Conservation (phyloP, 2,797 vertebrate genomes). For the Cephalopachus bancanus region DNA sequence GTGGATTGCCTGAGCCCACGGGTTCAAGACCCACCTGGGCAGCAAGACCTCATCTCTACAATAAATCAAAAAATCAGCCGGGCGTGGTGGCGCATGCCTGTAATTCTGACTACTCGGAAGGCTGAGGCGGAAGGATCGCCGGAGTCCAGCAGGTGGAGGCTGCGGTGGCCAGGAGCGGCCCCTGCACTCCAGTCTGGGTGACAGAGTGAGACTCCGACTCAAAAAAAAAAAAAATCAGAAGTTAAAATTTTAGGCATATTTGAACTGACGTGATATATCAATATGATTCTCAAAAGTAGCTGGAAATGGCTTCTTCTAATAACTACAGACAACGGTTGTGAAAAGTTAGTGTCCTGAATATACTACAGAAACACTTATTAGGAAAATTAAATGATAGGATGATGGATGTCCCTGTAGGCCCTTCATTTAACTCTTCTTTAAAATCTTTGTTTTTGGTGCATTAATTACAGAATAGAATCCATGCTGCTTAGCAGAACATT, state of each 20-base stretch:
- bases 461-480: conserved; percentile 32
- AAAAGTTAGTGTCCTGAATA: neutral
- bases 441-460: neutral
- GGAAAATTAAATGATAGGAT: neutral
- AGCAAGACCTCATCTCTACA: too few relatives aligned
- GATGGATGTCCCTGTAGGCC: neutral
- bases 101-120: too few relatives aligned
- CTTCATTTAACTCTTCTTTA: conserved; percentile 28
- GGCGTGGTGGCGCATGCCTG: too few relatives aligned
- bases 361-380: neutral
- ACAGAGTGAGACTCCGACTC: too few relatives aligned
- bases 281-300: conserved; percentile 41
- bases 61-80: too few relatives aligned
- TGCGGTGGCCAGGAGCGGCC: too few relatives aligned
- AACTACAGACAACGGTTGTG: neutral
- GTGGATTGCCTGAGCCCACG: too few relatives aligned
- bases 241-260: conserved; percentile 9
- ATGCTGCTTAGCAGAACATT: conserved; percentile 33
- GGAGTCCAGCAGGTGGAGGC: too few relatives aligned
- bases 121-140: too few relatives aligned
- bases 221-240: neutral
- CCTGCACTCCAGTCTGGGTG: too few relatives aligned
- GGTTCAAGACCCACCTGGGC: too few relatives aligned
- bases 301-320: conserved; percentile 35
- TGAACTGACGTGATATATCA: neutral